phyloP scores from a whole-genome alignment of 2,888 invertebrate genomes.

The Drosophila nigritarsus region DNA sequence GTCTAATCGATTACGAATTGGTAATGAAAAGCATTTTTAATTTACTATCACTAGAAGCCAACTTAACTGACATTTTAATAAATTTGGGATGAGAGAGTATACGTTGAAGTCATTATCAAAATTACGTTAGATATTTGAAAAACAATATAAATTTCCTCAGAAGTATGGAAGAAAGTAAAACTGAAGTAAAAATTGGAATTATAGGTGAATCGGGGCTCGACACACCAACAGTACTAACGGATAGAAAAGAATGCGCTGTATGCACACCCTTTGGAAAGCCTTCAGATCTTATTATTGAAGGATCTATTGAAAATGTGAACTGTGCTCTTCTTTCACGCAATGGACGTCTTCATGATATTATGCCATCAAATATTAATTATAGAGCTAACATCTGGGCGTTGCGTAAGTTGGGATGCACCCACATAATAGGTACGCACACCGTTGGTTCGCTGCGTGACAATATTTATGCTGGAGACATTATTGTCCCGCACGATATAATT shows the following conservation, averaged over 20 bases:
- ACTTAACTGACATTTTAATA: background rate
- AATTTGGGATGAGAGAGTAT: background rate
- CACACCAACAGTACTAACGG: slow-evolving; percentile 91
- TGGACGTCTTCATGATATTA: slow-evolving; percentile 89
- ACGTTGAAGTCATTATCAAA: background rate
- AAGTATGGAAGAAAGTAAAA: slow-evolving; percentile 36
- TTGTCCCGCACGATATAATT: slow-evolving; percentile 93
- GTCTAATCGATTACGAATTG: background rate
- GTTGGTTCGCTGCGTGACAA: slow-evolving; percentile 95
- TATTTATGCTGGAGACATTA: slow-evolving; percentile 93
- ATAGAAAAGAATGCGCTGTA: slow-evolving; percentile 88
- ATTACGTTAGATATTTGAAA: slow-evolving; percentile 11
- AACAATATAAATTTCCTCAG: slow-evolving; percentile 41
- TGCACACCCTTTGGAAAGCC: slow-evolving; percentile 93
- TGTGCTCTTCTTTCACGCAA: slow-evolving; percentile 91
- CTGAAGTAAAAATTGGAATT: slow-evolving; percentile 92
- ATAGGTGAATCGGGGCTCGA: slow-evolving; percentile 98
- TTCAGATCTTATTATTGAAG: slow-evolving; percentile 91
- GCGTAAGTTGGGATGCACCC: slow-evolving; percentile 93
- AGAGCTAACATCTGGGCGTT: slow-evolving; percentile 98
- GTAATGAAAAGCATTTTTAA: background rate
- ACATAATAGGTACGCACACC: slow-evolving; percentile 95
- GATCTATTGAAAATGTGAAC: slow-evolving; percentile 90
- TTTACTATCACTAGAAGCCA: background rate
- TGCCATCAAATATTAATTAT: slow-evolving; percentile 96